Conservation (phyloP, 2,113 vertebrate species). For the Heptranchias perlo region DNA sequence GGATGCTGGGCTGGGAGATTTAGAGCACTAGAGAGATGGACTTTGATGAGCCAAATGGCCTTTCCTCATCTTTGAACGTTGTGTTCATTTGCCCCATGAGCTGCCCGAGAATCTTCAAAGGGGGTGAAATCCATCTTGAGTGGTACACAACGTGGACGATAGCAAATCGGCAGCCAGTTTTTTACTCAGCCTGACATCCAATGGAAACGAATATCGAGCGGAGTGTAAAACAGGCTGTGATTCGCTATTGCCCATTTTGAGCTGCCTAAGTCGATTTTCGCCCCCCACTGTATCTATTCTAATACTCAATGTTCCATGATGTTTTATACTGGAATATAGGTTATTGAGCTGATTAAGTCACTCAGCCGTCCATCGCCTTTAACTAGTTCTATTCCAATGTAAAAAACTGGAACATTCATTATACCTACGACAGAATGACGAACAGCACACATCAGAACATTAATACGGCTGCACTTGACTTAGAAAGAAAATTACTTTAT, state of each 20-base stretch:
- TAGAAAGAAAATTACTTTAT: neutral
- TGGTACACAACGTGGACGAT: too few species aligned
- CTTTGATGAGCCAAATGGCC: neutral
- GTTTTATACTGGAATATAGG: neutral
- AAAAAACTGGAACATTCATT: neutral
- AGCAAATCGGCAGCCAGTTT: too few species aligned
- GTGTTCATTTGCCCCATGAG: neutral
- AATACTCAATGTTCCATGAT: neutral
- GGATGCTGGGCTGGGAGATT: neutral
- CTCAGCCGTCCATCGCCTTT: neutral
- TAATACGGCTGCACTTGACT: neutral
- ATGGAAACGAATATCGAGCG: neutral
- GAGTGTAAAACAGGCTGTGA: neutral
- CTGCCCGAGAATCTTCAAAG: neutral
- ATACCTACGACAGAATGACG: neutral
- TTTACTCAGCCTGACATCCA: too few species aligned
- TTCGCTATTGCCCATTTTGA: neutral
- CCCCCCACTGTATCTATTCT: neutral
- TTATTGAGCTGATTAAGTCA: neutral
- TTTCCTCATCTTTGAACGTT: neutral
- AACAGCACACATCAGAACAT: neutral
- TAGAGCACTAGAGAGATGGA: neutral
- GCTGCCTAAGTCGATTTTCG: neutral
- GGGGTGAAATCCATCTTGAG: too few species aligned
- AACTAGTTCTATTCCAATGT: neutral